A percentile compares a stretch with the other conserved stretches of the same genome.
phyloP scores from a whole-genome alignment of 53 echinoderm and acorn worm genomes.

The Echinometra lucunter region DNA sequence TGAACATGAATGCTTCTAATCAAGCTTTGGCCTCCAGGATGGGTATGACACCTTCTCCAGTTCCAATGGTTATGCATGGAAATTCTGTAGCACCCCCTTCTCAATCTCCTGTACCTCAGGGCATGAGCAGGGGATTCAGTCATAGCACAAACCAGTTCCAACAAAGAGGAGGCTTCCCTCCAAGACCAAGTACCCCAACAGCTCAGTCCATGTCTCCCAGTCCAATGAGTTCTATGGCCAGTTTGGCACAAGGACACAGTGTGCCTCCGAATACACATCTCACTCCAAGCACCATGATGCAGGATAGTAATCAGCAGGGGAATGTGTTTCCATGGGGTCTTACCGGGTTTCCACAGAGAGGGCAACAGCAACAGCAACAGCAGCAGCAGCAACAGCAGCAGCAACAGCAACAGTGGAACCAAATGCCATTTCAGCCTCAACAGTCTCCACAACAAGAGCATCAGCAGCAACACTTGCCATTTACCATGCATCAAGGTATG shows the following conservation, averaged over 20 bases:
- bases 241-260: constrained; percentile 53
- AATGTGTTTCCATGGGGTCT: constrained; percentile 65
- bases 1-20: constrained; percentile 2
- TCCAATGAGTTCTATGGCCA: constrained; percentile 64
- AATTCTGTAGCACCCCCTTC: constrained; percentile 3
- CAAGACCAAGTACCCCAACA: constrained; percentile 59
- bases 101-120: constrained; percentile 52
- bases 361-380: constrained; percentile 69
- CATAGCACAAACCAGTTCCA: constrained; percentile 33
- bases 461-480: constrained; percentile 50
- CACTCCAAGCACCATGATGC: constrained; percentile 51
- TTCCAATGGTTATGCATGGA: constrained; percentile 56
- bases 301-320: constrained; percentile 51
- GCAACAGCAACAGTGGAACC: constrained; percentile 2
- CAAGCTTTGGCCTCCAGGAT: constrained; percentile 48
- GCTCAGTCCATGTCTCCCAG: constrained; percentile 56
- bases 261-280: constrained; percentile 63
- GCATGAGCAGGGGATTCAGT: constrained; percentile 35
- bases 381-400: constrained; percentile 67
- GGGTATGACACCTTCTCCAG: constrained; percentile 42
- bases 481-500: constrained; percentile 43
- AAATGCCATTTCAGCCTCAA: constrained; percentile 54
- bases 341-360: constrained; percentile 53
- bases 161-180: constrained; percentile 43
- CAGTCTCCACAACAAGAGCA: constrained; percentile 55